phyloP scores from a whole-genome alignment of 2,797 vertebrate species.

The Oryzias dopingdopingensis region DNA sequence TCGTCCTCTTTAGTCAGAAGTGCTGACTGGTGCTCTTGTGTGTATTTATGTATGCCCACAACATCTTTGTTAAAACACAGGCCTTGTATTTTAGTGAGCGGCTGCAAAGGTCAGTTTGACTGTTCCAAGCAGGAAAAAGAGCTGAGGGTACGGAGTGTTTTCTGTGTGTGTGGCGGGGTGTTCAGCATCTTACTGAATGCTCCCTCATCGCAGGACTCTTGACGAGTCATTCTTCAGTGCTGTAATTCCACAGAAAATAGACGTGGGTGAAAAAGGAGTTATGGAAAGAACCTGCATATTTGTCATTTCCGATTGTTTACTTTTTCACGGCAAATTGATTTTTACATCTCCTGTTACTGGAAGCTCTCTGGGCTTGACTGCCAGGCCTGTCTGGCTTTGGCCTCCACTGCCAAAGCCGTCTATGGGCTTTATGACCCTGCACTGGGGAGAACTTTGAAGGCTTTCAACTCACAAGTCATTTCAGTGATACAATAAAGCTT shows the following conservation, averaged over 20 bases:
- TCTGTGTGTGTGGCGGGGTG: not conserved
- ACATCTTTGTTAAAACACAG: constrained; percentile 7
- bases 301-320: constrained; percentile 85
- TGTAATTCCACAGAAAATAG: constrained; percentile 72
- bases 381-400: constrained; percentile 69
- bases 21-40: constrained; percentile 31
- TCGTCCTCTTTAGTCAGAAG: constrained; percentile 52
- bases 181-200: constrained; percentile 16
- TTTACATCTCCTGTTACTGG: constrained; percentile 85
- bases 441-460: constrained; percentile 81
- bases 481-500: constrained; percentile 82
- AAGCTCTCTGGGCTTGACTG: constrained; percentile 71
- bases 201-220: constrained; percentile 57
- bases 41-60: constrained; percentile 15
- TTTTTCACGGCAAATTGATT: constrained; percentile 83
- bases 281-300: constrained; percentile 77
- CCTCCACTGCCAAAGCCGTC: constrained; percentile 72
- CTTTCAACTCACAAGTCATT: constrained; percentile 81
- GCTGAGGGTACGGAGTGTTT: not conserved
- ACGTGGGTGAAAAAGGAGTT: constrained; percentile 47
- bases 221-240: constrained; percentile 59
- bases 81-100: constrained; percentile 19
- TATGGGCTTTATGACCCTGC: constrained; percentile 78
- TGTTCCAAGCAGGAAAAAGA: constrained; percentile 26
- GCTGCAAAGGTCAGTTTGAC: constrained; percentile 35